Conservation (phyloP, 2,113 vertebrate genomes). For the Leucopsar rothschildi region DNA sequence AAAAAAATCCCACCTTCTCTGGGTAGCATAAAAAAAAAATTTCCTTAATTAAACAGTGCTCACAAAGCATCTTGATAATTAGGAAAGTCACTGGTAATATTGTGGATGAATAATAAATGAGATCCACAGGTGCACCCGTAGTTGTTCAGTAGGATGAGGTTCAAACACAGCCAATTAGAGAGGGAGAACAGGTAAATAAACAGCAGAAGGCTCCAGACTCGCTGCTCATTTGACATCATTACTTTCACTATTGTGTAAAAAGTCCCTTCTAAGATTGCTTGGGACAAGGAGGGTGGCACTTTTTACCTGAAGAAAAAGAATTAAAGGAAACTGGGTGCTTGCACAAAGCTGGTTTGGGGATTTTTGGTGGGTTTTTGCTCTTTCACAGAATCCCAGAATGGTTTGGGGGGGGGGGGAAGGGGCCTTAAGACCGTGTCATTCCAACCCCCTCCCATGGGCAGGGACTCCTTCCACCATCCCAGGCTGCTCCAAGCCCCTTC, state of each 20-base stretch:
- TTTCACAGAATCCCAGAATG: neutral
- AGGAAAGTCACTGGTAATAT: neutral
- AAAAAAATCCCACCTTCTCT: neutral
- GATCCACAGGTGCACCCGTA: constrained; percentile 6
- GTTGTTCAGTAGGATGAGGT: neutral
- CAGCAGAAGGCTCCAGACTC: neutral
- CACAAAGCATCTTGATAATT: constrained; percentile 36
- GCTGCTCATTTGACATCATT: neutral
- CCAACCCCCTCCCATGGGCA: neutral
- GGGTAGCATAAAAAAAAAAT: neutral
- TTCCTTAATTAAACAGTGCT: constrained; percentile 37
- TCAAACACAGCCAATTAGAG: neutral
- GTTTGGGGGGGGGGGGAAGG: neutral
- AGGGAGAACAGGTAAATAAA: constrained; percentile 15
- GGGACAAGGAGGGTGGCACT: neutral
- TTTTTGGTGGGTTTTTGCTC: neutral
- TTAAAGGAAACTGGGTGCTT: too few relatives aligned
- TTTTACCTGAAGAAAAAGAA: neutral
- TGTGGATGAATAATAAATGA: constrained; percentile 25
- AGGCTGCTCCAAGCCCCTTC: neutral
- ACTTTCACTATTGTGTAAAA: neutral
- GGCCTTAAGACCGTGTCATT: too few relatives aligned
- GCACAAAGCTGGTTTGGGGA: neutral
- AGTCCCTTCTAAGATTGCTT: neutral
- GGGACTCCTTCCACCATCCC: neutral